Evolutionary conservation across 2,888 invertebrate species (phyloP).

Genomic region (Bibio marci): DNA sequence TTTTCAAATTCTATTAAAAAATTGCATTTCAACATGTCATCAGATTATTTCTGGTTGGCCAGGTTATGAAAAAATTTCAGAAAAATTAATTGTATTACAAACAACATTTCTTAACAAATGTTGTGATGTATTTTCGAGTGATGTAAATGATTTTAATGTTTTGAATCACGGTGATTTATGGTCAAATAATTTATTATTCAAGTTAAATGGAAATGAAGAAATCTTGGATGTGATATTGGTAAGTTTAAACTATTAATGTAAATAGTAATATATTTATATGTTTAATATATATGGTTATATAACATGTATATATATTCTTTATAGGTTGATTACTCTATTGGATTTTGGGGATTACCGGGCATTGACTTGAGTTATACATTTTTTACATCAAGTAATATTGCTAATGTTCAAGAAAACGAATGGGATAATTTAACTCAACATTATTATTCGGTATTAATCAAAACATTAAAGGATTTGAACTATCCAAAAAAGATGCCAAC

Average conservation of each 20-base stretch:
- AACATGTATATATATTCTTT: no score
- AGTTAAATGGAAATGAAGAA: not conserved
- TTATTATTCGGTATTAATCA: not conserved
- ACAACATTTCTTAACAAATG: not conserved
- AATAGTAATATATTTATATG: no score
- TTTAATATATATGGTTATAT: no score
- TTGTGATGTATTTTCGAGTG: not conserved
- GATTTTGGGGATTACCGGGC: constrained; percentile 1
- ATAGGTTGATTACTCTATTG: constrained; percentile 1
- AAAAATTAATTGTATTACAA: not conserved
- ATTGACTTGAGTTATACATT: not conserved
- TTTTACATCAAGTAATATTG: not conserved
- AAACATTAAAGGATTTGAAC: not conserved
- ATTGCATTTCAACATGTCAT: no score
- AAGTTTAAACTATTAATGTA: no score
- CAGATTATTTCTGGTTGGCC: no score
- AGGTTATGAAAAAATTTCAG: not conserved
- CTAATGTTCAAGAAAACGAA: not conserved
- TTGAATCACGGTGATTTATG: constrained; percentile 4
- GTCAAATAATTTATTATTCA: constrained; percentile 4
- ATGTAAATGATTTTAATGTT: constrained; percentile 2
- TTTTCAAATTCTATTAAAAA: no score
- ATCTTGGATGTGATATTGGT: not conserved
- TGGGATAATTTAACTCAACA: not conserved
- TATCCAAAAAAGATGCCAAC: not conserved